These are phyloP conservation scores for Stomatorhinus walkeri DNA, from an alignment of 2,797 vertebrate species.

Conservation along the genomic window DNA sequence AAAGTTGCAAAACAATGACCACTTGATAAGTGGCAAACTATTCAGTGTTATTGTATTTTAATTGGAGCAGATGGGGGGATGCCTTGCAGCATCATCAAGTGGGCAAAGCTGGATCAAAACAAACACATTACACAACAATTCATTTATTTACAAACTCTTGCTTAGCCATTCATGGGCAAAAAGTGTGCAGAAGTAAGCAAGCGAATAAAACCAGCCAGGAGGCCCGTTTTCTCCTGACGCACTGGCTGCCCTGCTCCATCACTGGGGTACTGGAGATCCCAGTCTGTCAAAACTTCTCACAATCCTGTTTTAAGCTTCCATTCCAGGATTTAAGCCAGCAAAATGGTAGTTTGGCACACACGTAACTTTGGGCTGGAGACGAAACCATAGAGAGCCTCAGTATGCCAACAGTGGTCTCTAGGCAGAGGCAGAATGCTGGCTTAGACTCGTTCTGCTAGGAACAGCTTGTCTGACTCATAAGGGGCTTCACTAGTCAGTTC, in stretches of 20 bases:
- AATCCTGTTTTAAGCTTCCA: background rate
- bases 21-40: background rate
- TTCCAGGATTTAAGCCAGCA: background rate
- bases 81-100: background rate
- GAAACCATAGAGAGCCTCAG: background rate
- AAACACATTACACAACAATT: background rate
- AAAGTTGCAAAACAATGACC: background rate
- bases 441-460: background rate
- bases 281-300: background rate
- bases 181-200: background rate
- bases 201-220: background rate
- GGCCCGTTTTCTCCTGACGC: background rate
- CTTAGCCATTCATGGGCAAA: background rate
- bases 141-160: background rate
- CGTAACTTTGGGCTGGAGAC: background rate
- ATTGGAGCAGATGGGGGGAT: background rate
- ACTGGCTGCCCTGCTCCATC: background rate
- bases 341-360: background rate
- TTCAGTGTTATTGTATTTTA: background rate
- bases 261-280: background rate
- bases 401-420: background rate
- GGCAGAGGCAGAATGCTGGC: background rate
- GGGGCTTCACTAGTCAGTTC: background rate
- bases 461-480: background rate
- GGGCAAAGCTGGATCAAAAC: background rate